phyloP scores from a whole-genome alignment of 2,888 invertebrate species.

The Isotomurus palustris region DNA sequence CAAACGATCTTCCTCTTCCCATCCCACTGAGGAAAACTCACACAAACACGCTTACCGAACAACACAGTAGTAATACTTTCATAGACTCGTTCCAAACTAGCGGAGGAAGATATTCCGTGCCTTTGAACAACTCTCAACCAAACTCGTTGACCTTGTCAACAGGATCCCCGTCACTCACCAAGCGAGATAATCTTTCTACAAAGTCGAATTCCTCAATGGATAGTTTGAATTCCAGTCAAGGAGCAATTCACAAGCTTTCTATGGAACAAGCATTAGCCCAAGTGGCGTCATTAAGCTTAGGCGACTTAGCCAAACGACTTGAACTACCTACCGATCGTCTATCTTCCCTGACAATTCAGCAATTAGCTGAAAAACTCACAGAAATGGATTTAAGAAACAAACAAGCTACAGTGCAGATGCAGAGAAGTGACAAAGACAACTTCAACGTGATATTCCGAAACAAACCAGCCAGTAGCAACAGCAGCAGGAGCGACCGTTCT shows the following conservation, averaged over 20 bases:
- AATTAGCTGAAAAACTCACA: conserved; percentile 74
- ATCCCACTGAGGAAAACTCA: conserved; percentile 55
- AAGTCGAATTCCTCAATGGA: conserved; percentile 9
- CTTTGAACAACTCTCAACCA: conserved; percentile 1
- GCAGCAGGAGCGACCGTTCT: not conserved
- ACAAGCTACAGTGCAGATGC: conserved; percentile 52
- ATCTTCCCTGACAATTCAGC: conserved; percentile 79
- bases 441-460: conserved; percentile 40
- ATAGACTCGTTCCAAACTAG: conserved; percentile 9
- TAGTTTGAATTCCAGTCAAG: not conserved
- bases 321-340: conserved; percentile 73
- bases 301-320: conserved; percentile 69
- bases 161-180: conserved; percentile 10
- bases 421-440: conserved; percentile 48
- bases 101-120: conserved; percentile 33
- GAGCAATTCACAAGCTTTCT: conserved; percentile 23
- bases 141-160: too few relatives aligned
- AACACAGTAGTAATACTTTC: conserved; percentile 8
- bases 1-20: conserved; percentile 59
- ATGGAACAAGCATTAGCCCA: conserved; percentile 61
- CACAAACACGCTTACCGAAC: not conserved
- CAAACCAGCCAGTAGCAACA: not conserved
- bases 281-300: conserved; percentile 73
- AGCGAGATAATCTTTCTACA: conserved; percentile 2
- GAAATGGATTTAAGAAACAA: conserved; percentile 50